Evolutionary conservation across 2,888 invertebrate species (phyloP), one percentile per base, ranked within the genome.

Genomic region (Hoplodrina blanda): DNA sequence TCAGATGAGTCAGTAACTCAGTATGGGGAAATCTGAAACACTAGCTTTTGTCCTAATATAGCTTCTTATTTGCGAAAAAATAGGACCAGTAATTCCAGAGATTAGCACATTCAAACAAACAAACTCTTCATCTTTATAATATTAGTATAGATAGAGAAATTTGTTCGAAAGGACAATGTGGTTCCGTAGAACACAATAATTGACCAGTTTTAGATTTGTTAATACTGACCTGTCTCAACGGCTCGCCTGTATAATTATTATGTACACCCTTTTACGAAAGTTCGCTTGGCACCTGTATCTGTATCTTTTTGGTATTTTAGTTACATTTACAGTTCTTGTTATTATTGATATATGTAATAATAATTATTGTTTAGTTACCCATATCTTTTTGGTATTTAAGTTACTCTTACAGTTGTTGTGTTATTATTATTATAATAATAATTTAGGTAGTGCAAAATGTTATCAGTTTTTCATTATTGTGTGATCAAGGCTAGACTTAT

Each of bases 261-360:
- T 17, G 46, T 17, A 46, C 46, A 46, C 15, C 46, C 17, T 46
- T 46, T 46, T 46, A 46, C 46, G 17, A 46, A 46, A 46, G 17
- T 46, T 17, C 15, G 15, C 15, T 46, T 37, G 44, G 15, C 50
- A 50, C 33, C 10, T 33, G 49, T 49, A 69, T 10, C 50, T 37
- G 41, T 44, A 44, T 19, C 20, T 73, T 41, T 54, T 55, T 75
- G 20, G 46, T 62, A 17, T 37, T 54, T 30, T 1, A 33, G 37
- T 50, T 76, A 19, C 11, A 49, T 15, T 60, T 60, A 46, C 63
- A 72, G 41, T 53, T 69, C 5, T 69, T 50, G 15, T 44, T 53
- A 19, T 53, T 69, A 59, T 46, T 63, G 19, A 19, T 44, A 44
- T 11, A 37, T 37, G 37, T 37, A 37, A 59, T n/a, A 46, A 13